Conservation (phyloP, 2,797 vertebrate genomes). For the Hybognathus amarus region DNA sequence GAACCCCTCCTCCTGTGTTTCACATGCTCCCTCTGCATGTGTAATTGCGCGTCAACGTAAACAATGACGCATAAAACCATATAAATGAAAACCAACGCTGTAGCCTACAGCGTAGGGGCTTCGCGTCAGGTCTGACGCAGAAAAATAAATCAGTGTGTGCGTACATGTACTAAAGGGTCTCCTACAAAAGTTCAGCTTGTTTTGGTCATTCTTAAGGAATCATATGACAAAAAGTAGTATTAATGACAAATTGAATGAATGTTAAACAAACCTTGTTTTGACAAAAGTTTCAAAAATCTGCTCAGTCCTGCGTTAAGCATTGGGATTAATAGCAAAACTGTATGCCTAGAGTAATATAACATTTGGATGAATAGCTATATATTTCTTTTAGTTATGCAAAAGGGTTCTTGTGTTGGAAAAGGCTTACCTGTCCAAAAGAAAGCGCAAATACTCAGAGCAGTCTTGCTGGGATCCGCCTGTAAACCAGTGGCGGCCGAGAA, state of each 20-base stretch:
- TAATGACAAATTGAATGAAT: neutral
- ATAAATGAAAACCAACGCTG: no score
- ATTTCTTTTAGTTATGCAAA: neutral
- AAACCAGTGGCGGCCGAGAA: slow-evolving; percentile 97
- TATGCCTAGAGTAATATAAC: neutral
- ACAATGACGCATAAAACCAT: no score
- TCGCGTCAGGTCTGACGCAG: no score
- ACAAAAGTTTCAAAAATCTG: neutral
- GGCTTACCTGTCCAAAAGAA: slow-evolving; percentile 94
- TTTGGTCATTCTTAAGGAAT: neutral
- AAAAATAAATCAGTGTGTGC: neutral
- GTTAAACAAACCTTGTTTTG: neutral
- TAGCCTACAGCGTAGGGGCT: no score
- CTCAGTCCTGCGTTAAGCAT: neutral
- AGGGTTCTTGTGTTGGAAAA: neutral
- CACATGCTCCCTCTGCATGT: no score
- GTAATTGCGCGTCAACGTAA: no score
- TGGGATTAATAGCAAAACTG: neutral
- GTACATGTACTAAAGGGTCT: neutral
- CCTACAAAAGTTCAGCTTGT: neutral
- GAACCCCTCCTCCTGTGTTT: no score
- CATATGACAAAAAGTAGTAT: neutral
- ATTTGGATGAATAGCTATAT: neutral
- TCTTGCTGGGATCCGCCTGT: slow-evolving; percentile 94
- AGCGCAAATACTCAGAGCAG: slow-evolving; percentile 96